phyloP scores from a whole-genome alignment of 2,113 vertebrate species.

The Rhinolophus sinicus region DNA sequence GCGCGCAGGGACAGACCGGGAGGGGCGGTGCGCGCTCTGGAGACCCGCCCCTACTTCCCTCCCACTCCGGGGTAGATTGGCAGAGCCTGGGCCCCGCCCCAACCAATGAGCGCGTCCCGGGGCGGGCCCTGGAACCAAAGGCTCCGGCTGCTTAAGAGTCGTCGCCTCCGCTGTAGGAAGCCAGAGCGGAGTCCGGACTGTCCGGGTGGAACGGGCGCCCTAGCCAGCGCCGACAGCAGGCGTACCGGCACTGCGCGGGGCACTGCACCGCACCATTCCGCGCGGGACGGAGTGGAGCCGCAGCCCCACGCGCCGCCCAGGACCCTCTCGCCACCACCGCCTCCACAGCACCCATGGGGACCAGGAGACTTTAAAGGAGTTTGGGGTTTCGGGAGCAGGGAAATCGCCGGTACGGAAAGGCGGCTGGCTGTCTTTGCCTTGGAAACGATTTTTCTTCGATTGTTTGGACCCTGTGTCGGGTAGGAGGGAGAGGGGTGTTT shows the following conservation, averaged over 20 bases:
- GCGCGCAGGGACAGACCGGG: background rate
- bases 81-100: background rate
- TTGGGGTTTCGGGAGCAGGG: conserved; percentile 83
- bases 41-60: background rate
- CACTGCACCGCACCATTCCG: background rate
- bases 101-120: conserved; percentile 78
- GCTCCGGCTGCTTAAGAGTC: conserved; percentile 81
- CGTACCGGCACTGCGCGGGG: background rate
- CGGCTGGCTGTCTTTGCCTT: conserved; percentile 14
- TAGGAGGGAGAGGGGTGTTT: conserved; percentile 48
- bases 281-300: conserved; percentile 27
- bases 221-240: background rate
- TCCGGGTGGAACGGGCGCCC: background rate
- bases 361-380: conserved; percentile 87
- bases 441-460: conserved; percentile 34
- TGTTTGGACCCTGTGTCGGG: conserved; percentile 36
- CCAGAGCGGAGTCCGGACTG: conserved; percentile 38
- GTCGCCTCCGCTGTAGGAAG: background rate
- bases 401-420: conserved; percentile 82
- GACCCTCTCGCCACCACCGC: background rate
- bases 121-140: conserved; percentile 75
- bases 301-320: conserved; percentile 13
- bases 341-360: conserved; percentile 85
- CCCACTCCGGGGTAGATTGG: conserved; percentile 18
- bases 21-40: background rate